Conservation (phyloP, 2,888 invertebrate genomes). For the Frankliniella fusca region DNA sequence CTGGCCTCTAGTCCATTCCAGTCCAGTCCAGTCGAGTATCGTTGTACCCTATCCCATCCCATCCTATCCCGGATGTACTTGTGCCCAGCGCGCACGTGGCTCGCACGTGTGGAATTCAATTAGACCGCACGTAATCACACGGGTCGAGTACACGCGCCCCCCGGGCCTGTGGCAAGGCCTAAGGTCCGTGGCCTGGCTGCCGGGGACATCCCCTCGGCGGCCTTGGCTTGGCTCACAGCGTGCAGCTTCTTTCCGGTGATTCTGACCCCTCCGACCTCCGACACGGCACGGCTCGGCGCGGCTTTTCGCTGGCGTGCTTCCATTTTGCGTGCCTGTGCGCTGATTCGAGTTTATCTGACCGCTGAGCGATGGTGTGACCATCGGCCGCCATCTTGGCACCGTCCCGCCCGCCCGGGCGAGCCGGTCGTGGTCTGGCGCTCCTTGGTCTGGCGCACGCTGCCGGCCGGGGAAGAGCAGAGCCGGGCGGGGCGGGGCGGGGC, state of each 20-base stretch:
- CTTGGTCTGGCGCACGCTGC: not conserved
- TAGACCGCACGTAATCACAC: constrained; percentile 20
- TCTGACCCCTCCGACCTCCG: not conserved
- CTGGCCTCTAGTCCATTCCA: not conserved
- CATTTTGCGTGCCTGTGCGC: not conserved
- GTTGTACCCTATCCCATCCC: not conserved
- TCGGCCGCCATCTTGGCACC: constrained; percentile 2
- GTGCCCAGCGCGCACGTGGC: no score
- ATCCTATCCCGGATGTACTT: no score
- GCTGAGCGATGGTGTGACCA: not conserved
- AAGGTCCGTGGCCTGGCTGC: not conserved
- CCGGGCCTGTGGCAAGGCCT: not conserved
- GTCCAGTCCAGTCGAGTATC: no score
- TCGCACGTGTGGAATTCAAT: constrained; percentile 11
- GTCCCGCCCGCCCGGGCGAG: not conserved
- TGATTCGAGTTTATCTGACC: constrained; percentile 24
- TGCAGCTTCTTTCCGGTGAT: not conserved
- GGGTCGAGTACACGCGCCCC: constrained; percentile 9
- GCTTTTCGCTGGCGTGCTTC: not conserved
- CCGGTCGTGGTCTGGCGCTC: not conserved
- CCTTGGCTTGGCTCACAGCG: not conserved
- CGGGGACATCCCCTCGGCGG: no score
- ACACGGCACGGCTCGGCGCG: not conserved
- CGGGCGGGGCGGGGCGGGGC: no score
- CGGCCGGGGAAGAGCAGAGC: not conserved